A percentile compares a stretch with the other conserved stretches of the same genome.
phyloP scores from a whole-genome alignment of 30 jellyfish, hydroid and myxozoan genomes.

The Chrysaora quinquecirrha region DNA sequence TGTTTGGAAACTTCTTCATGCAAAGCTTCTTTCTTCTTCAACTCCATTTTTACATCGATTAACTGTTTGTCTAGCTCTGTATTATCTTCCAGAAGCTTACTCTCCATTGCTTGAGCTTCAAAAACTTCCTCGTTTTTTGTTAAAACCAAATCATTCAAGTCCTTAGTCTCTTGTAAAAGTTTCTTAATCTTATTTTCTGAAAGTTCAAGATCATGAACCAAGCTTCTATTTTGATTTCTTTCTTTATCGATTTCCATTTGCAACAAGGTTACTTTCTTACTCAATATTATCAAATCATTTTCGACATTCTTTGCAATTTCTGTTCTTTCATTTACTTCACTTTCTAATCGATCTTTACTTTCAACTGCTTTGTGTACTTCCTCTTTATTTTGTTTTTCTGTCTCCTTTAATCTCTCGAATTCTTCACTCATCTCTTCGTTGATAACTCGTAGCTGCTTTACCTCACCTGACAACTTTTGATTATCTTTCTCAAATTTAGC shows the following conservation, averaged over 20 bases:
- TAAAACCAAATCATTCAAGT: constrained; percentile 24
- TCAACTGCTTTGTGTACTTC: constrained; percentile 18
- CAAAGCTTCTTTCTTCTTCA: constrained; percentile 43
- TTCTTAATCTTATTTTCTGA: constrained; percentile 19
- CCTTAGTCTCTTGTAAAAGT: constrained; percentile 1
- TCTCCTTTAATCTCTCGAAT: neutral
- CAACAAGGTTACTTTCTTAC: constrained; percentile 34
- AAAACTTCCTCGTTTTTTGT: constrained; percentile 19
- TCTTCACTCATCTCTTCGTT: constrained; percentile 46
- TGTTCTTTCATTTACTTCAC: constrained; percentile 20
- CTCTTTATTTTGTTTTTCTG: constrained; percentile 28
- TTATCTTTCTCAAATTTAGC: constrained; percentile 3
- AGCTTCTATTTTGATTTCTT: constrained; percentile 31
- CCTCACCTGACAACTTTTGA: constrained; percentile 15
- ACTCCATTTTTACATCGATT: constrained; percentile 42
- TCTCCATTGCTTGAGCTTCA: constrained; percentile 50
- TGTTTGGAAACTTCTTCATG: constrained; percentile 46
- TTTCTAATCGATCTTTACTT: constrained; percentile 31
- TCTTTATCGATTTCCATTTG: constrained; percentile 64
- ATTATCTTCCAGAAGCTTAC: constrained; percentile 43
- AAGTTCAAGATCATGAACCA: constrained; percentile 19
- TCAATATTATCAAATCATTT: constrained; percentile 31
- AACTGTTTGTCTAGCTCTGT: constrained; percentile 54
- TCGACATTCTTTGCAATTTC: constrained; percentile 59
- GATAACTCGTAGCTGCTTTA: neutral